A percentile compares a stretch with the other conserved stretches of the same genome.
Evolutionary conservation across 1,140 invertebrate genomes (phyloP).

Genomic region (Polyergus mexicanus): DNA sequence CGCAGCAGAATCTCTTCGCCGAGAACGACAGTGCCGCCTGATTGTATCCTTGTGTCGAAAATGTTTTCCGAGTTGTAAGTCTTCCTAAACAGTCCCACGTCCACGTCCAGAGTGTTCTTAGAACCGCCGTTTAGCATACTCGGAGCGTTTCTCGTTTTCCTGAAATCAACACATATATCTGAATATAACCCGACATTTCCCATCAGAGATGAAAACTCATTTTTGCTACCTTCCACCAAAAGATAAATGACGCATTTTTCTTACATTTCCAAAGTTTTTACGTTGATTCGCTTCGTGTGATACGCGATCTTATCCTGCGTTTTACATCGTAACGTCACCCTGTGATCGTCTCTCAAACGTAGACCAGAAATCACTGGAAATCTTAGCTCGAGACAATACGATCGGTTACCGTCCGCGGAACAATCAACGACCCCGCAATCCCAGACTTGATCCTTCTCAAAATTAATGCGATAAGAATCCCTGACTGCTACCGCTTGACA

Average conservation of each 20-base stretch:
- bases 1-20: conserved; percentile 90
- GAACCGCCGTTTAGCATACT: conserved; percentile 87
- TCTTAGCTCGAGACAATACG: conserved; percentile 87
- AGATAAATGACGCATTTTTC: conserved; percentile 71
- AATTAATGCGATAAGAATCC: conserved; percentile 76
- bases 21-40: conserved; percentile 88
- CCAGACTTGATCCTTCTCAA: conserved; percentile 77
- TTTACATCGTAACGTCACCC: conserved; percentile 89
- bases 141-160: conserved; percentile 83
- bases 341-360: conserved; percentile 88
- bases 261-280: conserved; percentile 82
- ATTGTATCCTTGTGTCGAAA: conserved; percentile 87
- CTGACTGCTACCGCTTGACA: conserved; percentile 72
- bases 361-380: conserved; percentile 89
- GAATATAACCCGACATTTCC: conserved; percentile 12
- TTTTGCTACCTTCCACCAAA: conserved; percentile 2
- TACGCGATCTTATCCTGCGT: conserved; percentile 88
- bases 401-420: conserved; percentile 74
- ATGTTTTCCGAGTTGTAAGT: conserved; percentile 83
- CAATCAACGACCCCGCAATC: conserved; percentile 80
- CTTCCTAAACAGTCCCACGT: conserved; percentile 88
- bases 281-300: conserved; percentile 86
- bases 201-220: conserved; percentile 11
- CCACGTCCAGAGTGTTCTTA: conserved; percentile 88
- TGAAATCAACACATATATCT: conserved; percentile 47